Evolutionary conservation across 2,797 vertebrate species (phyloP).

Genomic region (Ispidina picta): DNA sequence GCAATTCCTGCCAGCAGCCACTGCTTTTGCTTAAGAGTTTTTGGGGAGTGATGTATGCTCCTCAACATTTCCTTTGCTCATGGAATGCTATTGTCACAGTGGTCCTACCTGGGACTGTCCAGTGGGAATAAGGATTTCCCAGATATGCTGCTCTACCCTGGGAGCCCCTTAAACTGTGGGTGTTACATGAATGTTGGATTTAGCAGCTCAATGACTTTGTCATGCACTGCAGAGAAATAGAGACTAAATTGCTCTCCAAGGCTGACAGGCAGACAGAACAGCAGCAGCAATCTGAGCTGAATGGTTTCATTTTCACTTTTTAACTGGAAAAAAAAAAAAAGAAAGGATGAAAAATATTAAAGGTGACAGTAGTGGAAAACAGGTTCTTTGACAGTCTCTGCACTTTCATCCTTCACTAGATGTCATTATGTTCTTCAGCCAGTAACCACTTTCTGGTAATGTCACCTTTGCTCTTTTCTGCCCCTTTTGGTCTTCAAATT

Average conservation of each 20-base stretch:
- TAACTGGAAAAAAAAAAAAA: not conserved
- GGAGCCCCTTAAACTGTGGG: not conserved
- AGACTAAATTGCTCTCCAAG: not conserved
- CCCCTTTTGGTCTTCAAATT: not conserved
- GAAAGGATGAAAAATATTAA: not conserved
- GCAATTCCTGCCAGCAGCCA: accelerated
- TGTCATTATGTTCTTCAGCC: not conserved
- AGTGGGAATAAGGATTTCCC: not conserved
- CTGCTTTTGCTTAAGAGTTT: not conserved
- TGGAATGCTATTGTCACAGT: not conserved
- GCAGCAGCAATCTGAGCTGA: not conserved
- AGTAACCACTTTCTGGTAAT: not conserved
- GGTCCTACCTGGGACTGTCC: not conserved
- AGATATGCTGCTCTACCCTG: not conserved
- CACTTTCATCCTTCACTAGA: not conserved
- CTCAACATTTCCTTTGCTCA: not conserved
- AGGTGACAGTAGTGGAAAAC: not conserved
- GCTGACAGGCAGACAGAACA: not conserved
- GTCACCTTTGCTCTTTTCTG: not conserved
- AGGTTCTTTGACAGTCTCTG: not conserved
- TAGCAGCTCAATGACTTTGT: not conserved
- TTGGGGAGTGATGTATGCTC: not conserved
- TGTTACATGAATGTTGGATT: not conserved
- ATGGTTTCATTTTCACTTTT: not conserved
- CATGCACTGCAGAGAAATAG: not conserved